Evolutionary conservation across 35 echinoderm and acorn worm genomes (phyloP).

Genomic region (Lytechinus variegatus): DNA sequence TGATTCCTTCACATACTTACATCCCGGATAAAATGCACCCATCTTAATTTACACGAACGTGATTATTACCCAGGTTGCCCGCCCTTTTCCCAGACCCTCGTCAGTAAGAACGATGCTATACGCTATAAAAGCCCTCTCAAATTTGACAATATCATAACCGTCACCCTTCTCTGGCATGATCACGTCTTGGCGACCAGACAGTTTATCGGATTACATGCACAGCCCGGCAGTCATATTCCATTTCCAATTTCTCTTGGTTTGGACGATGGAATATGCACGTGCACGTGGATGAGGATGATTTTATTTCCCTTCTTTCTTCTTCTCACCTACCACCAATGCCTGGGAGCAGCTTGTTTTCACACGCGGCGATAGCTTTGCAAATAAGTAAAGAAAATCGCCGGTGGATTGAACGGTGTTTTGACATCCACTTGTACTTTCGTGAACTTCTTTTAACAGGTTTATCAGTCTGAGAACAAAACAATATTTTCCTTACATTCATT

Average conservation of each 20-base stretch:
- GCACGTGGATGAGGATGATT: background rate
- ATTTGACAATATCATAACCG: slow-evolving; percentile 13
- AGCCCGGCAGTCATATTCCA: background rate
- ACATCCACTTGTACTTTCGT: background rate
- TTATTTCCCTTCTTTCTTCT: background rate
- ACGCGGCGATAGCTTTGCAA: background rate
- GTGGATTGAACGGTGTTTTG: background rate
- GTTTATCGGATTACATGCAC: background rate
- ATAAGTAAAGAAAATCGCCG: background rate
- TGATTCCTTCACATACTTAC: no score
- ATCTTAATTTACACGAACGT: no score
- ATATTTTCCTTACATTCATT: no score
- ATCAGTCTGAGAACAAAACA: no score
- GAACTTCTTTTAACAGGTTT: background rate
- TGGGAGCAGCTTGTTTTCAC: background rate
- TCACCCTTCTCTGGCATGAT: background rate
- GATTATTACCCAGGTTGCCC: no score
- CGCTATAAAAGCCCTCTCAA: background rate
- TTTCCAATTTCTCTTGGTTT: background rate
- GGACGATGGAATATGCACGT: background rate
- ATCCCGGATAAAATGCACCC: no score
- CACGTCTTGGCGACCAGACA: background rate
- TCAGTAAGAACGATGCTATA: background rate
- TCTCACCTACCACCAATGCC: background rate
- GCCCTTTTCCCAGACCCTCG: background rate